Evolutionary conservation across 2,888 invertebrate genomes (phyloP).

Genomic region (Agriopis aurantiaria): DNA sequence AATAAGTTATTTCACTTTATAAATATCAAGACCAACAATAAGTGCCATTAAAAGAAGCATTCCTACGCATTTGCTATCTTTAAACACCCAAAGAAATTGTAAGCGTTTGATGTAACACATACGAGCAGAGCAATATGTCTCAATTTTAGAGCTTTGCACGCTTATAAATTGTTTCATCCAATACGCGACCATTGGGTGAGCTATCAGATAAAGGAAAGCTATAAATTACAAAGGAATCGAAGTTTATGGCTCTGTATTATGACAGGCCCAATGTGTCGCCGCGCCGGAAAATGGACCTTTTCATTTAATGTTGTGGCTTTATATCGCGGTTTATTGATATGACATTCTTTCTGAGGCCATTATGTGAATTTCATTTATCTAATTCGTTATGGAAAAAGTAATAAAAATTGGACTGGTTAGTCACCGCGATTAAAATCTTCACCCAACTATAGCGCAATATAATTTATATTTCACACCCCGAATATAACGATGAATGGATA

Average conservation of each 20-base stretch:
- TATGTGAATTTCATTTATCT: constrained; percentile 28
- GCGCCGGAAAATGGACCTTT: constrained; percentile 33
- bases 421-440: neutral
- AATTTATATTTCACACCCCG: too few species aligned
- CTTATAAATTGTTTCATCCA: constrained; percentile 26
- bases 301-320: constrained; percentile 37
- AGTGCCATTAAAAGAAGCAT: too few species aligned
- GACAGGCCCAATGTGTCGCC: constrained; percentile 38
- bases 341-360: constrained; percentile 27
- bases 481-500: too few species aligned
- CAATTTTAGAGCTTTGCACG: constrained; percentile 1
- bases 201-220: constrained; percentile 31
- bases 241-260: constrained; percentile 38
- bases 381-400: constrained; percentile 22
- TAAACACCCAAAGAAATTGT: too few species aligned
- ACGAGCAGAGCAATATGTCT: constrained; percentile 2
- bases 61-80: too few species aligned
- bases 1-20: neutral
- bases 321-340: constrained; percentile 39
- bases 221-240: constrained; percentile 39
- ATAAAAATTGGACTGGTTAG: constrained; percentile 5
- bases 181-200: constrained; percentile 28
- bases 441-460: too few species aligned
- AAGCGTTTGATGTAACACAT: neutral
- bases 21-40: too few species aligned